These are phyloP conservation scores for Bagarius yarrelli DNA, from an alignment of 2,113 vertebrate genomes.

Conservation along the genomic window DNA sequence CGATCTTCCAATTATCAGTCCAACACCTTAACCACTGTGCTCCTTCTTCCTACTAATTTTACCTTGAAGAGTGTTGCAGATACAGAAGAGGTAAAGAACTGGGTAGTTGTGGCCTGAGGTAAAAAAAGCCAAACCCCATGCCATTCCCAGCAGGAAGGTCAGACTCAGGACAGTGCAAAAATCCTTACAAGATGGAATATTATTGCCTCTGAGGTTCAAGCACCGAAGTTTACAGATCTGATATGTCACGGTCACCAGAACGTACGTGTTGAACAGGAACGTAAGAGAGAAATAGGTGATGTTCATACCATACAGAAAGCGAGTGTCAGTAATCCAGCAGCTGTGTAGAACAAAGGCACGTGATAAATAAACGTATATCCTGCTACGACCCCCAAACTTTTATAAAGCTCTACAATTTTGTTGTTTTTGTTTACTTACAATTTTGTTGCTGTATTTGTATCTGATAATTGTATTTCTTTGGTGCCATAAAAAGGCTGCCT, in stretches of 20 bases:
- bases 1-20: no score
- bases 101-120: slow-evolving; percentile 72
- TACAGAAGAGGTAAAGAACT: slow-evolving; percentile 84
- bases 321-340: slow-evolving; percentile 80
- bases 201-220: slow-evolving; percentile 1
- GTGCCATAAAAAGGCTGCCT: slow-evolving; percentile 58
- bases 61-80: slow-evolving; percentile 87
- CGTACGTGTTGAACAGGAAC: slow-evolving; percentile 78
- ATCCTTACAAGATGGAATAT: slow-evolving; percentile 59
- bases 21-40: no score
- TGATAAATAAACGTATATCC: no score
- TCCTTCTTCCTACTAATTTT: no score
- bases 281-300: slow-evolving; percentile 77
- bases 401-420: no score
- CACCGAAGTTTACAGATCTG: slow-evolving; percentile 71
- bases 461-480: slow-evolving; percentile 12
- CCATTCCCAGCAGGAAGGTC: slow-evolving; percentile 81
- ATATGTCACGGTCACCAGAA: slow-evolving; percentile 75
- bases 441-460: slow-evolving; percentile 39
- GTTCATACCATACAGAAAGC: slow-evolving; percentile 75
- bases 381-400: no score
- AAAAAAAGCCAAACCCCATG: slow-evolving; percentile 85
- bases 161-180: slow-evolving; percentile 74
- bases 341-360: slow-evolving; percentile 60
- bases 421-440: slow-evolving; percentile 56